Conservation (phyloP, 2,113 vertebrate genomes). For the Centropus unirufus region DNA sequence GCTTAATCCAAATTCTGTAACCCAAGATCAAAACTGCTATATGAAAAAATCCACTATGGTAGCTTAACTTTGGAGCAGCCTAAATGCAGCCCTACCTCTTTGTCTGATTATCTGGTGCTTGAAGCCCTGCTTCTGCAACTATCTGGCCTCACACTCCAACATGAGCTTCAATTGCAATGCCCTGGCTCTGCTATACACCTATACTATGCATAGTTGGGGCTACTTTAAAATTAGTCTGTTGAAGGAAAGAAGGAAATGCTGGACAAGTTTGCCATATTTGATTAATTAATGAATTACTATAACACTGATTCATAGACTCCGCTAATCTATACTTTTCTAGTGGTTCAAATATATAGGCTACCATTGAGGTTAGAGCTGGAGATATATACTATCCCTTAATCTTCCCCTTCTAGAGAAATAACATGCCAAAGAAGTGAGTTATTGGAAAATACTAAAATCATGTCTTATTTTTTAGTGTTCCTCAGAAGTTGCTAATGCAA, state of each 20-base stretch:
- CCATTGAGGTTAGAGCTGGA: neutral
- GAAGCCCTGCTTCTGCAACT: neutral
- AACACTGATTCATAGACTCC: neutral
- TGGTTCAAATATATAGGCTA: neutral
- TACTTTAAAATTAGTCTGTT: neutral
- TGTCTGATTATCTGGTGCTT: neutral
- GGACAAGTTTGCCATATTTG: fast-evolving
- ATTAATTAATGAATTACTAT: neutral
- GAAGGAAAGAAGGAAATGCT: neutral
- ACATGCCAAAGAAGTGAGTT: neutral
- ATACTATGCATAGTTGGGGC: neutral
- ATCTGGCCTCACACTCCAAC: fast-evolving
- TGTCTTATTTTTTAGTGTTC: neutral
- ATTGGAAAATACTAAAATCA: neutral
- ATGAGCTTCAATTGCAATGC: neutral
- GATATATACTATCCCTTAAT: fast-evolving
- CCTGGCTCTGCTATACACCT: neutral
- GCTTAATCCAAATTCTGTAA: neutral
- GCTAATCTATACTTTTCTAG: neutral
- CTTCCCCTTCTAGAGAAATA: neutral
- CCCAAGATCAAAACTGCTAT: neutral
- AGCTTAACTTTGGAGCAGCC: neutral
- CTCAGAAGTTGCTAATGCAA: neutral
- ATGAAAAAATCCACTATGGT: neutral
- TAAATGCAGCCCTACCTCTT: neutral